These are phyloP conservation scores for Caenorhabditis sp. DNA, from an alignment of 2,888 invertebrate genomes.

Conservation along the genomic window DNA sequence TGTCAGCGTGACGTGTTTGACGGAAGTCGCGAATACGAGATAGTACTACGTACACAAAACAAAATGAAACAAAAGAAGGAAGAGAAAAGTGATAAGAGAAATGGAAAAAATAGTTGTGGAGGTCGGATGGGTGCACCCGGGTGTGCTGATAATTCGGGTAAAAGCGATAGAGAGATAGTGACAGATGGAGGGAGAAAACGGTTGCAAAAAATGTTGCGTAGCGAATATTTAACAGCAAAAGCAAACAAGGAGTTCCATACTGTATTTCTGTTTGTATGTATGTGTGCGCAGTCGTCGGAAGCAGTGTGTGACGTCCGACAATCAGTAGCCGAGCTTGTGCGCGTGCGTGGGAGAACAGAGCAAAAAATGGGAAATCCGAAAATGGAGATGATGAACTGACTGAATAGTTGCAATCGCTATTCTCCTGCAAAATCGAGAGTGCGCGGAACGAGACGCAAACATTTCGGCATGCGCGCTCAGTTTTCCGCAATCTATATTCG, in stretches of 20 bases:
- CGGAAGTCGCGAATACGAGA: slow-evolving; percentile 44
- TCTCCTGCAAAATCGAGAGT: slow-evolving; percentile 13
- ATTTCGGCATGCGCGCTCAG: slow-evolving; percentile 23
- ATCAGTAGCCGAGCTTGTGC: slow-evolving; percentile 35
- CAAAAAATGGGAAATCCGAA: slow-evolving; percentile 40
- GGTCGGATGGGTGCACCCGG: slow-evolving; percentile 56
- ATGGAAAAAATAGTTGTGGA: slow-evolving; percentile 34
- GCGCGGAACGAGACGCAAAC: slow-evolving; percentile 46
- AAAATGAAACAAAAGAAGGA: slow-evolving; percentile 24
- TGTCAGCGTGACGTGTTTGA: slow-evolving; percentile 49
- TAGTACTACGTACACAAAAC: slow-evolving; percentile 57
- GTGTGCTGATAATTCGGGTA: slow-evolving; percentile 51
- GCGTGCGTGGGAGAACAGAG: slow-evolving; percentile 43
- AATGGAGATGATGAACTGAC: slow-evolving; percentile 45
- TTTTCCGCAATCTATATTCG: slow-evolving; percentile 55
- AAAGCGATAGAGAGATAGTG: slow-evolving; percentile 22
- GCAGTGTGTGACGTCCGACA: slow-evolving; percentile 56
- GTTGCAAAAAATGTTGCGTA: slow-evolving; percentile 63
- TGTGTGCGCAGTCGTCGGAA: slow-evolving; percentile 62
- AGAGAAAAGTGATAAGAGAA: slow-evolving; percentile 37
- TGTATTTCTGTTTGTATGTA: slow-evolving; percentile 55
- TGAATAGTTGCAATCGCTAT: not conserved
- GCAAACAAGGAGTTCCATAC: slow-evolving; percentile 61
- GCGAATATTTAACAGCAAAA: slow-evolving; percentile 63
- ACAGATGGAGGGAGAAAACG: slow-evolving; percentile 23